Evolutionary conservation across 2,888 invertebrate species (phyloP).

Genomic region (Nymphalis polychloros): DNA sequence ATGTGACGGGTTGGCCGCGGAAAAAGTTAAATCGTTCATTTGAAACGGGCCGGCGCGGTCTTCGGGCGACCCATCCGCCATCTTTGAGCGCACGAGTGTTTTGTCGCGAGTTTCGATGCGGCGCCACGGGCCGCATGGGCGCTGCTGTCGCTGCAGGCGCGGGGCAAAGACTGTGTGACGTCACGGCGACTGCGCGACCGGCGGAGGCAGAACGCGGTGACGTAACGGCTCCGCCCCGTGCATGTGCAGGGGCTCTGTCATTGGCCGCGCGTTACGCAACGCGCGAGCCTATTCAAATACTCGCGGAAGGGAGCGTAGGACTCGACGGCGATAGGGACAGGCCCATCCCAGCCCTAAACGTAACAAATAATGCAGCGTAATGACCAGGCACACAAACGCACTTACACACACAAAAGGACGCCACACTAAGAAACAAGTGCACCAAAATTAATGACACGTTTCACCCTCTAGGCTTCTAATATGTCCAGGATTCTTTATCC

Average conservation of each 20-base stretch:
- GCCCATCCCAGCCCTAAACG: conserved; percentile 72
- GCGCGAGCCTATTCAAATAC: conserved; percentile 71
- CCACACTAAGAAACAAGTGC: conserved; percentile 60
- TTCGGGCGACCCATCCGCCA: conserved; percentile 90
- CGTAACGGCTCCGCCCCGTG: conserved; percentile 81
- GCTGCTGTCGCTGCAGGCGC: conserved; percentile 64
- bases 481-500: conserved; percentile 40
- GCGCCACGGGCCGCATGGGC: conserved; percentile 64
- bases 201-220: conserved; percentile 73
- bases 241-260: conserved; percentile 77
- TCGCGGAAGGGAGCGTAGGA: conserved; percentile 74
- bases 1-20: conserved; percentile 74
- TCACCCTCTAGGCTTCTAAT: conserved; percentile 49
- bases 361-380: conserved; percentile 74
- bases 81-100: conserved; percentile 88
- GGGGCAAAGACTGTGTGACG: conserved; percentile 65
- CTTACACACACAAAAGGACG: conserved; percentile 45
- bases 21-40: conserved; percentile 81
- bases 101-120: conserved; percentile 69
- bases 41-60: conserved; percentile 82
- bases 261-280: conserved; percentile 80
- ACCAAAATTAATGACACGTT: conserved; percentile 64
- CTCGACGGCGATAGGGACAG: conserved; percentile 64
- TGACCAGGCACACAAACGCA: conserved; percentile 58
- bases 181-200: conserved; percentile 79